Percentiles rank a stretch among this genome's conserved stretches.
Conservation (phyloP, 2,797 vertebrate genomes). For the Zenarchopterus dispar region DNA sequence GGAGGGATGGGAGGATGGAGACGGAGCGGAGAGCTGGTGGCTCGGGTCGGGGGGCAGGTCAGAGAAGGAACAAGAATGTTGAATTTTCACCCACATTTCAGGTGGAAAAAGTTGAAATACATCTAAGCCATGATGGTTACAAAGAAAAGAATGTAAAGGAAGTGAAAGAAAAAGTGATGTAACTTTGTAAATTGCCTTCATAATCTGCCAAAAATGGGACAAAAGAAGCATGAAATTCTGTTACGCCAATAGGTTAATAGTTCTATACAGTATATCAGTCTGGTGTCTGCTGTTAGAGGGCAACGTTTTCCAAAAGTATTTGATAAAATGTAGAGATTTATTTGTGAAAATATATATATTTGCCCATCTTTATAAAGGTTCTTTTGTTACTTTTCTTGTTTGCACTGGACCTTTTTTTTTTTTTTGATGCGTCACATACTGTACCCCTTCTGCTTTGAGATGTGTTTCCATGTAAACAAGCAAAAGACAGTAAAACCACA, state of each 20-base stretch:
- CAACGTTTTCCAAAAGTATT: too few relatives aligned
- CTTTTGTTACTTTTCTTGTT: slow-evolving; percentile 13
- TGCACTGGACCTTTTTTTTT: slow-evolving; percentile 70
- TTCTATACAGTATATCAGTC: background rate
- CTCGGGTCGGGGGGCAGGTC: slow-evolving; percentile 27
- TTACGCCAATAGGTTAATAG: background rate
- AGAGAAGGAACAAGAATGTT: too few relatives aligned
- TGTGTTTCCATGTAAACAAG: slow-evolving; percentile 56
- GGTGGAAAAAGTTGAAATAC: slow-evolving; percentile 2
- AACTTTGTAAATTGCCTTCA: background rate
- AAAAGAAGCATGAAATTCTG: too few relatives aligned
- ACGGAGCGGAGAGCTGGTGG: slow-evolving; percentile 13
- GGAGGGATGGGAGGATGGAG: slow-evolving; percentile 10
- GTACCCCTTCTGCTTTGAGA: slow-evolving; percentile 47
- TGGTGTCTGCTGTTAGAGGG: background rate
- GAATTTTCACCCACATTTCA: too few relatives aligned
- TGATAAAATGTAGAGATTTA: too few relatives aligned
- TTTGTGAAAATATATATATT: slow-evolving; percentile 10
- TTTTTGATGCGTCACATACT: slow-evolving; percentile 55
- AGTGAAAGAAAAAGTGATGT: background rate
- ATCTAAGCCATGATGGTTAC: background rate
- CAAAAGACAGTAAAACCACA: slow-evolving; percentile 45
- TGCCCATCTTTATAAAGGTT: slow-evolving; percentile 20
- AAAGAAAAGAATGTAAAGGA: background rate
- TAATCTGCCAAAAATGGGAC: too few relatives aligned